A percentile compares a stretch with the other conserved stretches of the same genome.
Conservation (phyloP, 2,888 invertebrate genomes). For the Pantelozetes paolii region DNA sequence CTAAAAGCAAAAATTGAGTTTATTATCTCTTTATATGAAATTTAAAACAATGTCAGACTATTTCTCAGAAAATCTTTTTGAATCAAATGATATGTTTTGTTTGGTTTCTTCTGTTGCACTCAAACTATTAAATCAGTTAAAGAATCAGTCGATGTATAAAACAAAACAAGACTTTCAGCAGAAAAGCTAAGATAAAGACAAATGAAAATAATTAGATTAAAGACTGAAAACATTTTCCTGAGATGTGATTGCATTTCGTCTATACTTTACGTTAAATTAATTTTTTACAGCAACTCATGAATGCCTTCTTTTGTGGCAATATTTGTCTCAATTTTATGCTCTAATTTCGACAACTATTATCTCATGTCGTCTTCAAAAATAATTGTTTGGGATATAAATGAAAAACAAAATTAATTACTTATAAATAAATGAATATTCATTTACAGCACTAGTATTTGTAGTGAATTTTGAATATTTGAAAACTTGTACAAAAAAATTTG, state of each 20-base stretch:
- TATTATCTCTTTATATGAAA: too few relatives aligned
- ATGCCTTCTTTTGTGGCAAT: slow-evolving; percentile 10
- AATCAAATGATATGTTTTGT: not conserved
- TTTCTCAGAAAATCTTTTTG: not conserved
- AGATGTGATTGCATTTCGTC: slow-evolving; percentile 24
- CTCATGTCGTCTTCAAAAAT: not conserved
- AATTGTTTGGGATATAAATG: too few relatives aligned
- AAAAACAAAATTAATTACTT: too few relatives aligned
- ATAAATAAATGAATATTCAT: not conserved
- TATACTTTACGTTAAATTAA: slow-evolving; percentile 30
- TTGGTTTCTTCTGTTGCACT: not conserved
- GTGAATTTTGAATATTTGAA: not conserved
- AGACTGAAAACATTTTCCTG: not conserved
- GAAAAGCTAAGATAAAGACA: not conserved
- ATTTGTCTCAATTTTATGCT: not conserved
- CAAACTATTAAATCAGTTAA: not conserved
- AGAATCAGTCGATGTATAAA: too few relatives aligned
- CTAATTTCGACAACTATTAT: not conserved
- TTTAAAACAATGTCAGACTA: not conserved
- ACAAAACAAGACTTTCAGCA: not conserved
- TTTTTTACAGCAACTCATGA: slow-evolving; percentile 20
- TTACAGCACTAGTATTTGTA: not conserved
- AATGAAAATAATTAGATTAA: slow-evolving; percentile 18
- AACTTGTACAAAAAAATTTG: not conserved
- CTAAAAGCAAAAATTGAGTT: not conserved